A percentile compares a stretch with the other conserved stretches of the same genome.
Evolutionary conservation across 2,797 vertebrate species (phyloP).

Genomic region (Trachops cirrhosus): DNA sequence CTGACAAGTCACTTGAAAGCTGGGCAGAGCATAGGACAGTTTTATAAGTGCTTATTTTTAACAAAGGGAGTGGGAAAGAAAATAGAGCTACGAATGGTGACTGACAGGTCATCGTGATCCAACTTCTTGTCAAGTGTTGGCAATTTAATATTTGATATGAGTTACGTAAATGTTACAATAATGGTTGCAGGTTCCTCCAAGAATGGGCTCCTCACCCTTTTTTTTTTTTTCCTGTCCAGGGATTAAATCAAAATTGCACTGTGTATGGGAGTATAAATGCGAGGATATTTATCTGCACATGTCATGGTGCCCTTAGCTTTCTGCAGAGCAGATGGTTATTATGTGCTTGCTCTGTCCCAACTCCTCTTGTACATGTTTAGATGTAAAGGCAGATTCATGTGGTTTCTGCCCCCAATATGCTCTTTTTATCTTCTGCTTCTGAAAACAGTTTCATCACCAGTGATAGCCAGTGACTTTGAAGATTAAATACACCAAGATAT

Average conservation of each 20-base stretch:
- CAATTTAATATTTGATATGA: background rate
- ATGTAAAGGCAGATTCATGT: background rate
- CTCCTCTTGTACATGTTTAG: background rate
- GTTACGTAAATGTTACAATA: background rate
- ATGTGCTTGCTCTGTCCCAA: background rate
- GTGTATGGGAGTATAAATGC: background rate
- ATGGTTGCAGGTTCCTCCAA: background rate
- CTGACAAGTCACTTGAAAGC: background rate
- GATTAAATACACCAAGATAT: background rate
- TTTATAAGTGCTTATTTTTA: background rate
- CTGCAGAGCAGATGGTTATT: background rate
- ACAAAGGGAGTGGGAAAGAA: background rate
- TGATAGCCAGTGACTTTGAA: background rate
- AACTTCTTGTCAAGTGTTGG: background rate
- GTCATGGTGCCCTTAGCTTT: background rate
- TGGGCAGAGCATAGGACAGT: background rate
- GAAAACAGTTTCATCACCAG: background rate
- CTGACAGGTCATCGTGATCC: background rate
- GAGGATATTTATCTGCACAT: background rate
- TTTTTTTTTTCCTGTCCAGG: background rate
- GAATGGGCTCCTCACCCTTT: accelerated
- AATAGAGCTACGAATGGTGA: background rate
- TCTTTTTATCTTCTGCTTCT: background rate
- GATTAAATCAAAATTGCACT: background rate
- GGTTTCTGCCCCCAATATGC: background rate